Evolutionary conservation across 2,113 vertebrate genomes (phyloP).

Genomic region (Cephalopterus ornatus): DNA sequence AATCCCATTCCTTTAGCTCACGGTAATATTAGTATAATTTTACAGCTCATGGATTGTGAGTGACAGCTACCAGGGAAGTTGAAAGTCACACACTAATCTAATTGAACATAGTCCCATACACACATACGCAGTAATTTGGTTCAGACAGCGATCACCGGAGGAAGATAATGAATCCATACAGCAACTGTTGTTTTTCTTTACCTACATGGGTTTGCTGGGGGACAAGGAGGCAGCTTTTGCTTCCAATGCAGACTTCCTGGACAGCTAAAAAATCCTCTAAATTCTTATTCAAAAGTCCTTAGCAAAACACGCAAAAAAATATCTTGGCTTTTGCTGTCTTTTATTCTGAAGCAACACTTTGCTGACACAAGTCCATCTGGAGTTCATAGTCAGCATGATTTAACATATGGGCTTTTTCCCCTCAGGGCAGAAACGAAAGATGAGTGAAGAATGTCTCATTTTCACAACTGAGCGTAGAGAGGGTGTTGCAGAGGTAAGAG

Average conservation of each 20-base stretch:
- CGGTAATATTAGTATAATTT: neutral
- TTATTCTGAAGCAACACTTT: neutral
- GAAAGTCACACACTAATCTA: neutral
- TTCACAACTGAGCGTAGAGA: neutral
- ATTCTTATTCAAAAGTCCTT: neutral
- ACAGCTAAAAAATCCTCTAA: neutral
- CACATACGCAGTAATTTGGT: neutral
- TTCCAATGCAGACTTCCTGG: neutral
- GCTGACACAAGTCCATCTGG: neutral
- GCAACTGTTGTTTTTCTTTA: neutral
- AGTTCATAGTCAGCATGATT: neutral
- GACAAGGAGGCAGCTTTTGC: neutral
- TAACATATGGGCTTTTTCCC: neutral
- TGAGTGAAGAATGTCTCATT: neutral
- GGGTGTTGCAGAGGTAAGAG: neutral
- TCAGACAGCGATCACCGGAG: neutral
- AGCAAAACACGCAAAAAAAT: neutral
- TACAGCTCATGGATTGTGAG: neutral
- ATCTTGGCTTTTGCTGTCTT: neutral
- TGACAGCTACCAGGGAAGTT: neutral
- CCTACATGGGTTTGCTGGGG: neutral
- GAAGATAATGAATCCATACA: neutral
- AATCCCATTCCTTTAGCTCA: neutral
- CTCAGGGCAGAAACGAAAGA: neutral
- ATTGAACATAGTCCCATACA: neutral